Evolutionary conservation across 1,140 invertebrate species (phyloP), one percentile per base, ranked within the genome.

Genomic region (Rhysida immarginata): DNA sequence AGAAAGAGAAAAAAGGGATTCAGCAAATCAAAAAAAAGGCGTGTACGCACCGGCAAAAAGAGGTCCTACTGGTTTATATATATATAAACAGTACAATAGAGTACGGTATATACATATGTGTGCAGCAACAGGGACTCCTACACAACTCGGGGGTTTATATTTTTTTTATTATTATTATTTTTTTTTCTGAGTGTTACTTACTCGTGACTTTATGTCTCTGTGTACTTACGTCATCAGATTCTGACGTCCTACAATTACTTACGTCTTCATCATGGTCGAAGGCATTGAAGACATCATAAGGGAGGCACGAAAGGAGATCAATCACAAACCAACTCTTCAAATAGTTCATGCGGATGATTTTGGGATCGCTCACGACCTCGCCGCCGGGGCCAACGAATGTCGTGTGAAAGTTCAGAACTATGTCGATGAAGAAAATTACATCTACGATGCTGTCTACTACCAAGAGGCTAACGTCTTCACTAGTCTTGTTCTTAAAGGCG

Each of bases 391-490:
- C 95, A 60, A 99, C 96, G 75, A 98, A 99, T 53, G 96, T 99
- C 57, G 96, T 99, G 75, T 99, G 96, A 77, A 99, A 99, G 78
- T 99, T 99, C 67, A 99, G 84, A 66, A 99, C 90, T 72, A 99
- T 99, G 76, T 99, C 96, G 72, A 99, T 96, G 78, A 99, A 99
- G 78, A 99, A 99, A 66, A 99, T 94, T 55, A 99, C 95, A 75
- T 99, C 96, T 60, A 99, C 96, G 65, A 99, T 97, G 59, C 92
- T 96, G 73, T 96, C 92, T 66, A 96, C 90, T 61, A 97, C 90
- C 57, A 97, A 78, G 46, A 99, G 79, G 58, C 87, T 91, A 48
- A 99, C 91, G 72, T 97, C 94, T 74, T 99, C 96, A 72, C 93
- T 94, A 56, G 92, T 96, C 76, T 98, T 98, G 75, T 96, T 97